Base-by-base conservation (phyloP, 2,888 invertebrate species). In the Eustalomyia histrio region DNA sequence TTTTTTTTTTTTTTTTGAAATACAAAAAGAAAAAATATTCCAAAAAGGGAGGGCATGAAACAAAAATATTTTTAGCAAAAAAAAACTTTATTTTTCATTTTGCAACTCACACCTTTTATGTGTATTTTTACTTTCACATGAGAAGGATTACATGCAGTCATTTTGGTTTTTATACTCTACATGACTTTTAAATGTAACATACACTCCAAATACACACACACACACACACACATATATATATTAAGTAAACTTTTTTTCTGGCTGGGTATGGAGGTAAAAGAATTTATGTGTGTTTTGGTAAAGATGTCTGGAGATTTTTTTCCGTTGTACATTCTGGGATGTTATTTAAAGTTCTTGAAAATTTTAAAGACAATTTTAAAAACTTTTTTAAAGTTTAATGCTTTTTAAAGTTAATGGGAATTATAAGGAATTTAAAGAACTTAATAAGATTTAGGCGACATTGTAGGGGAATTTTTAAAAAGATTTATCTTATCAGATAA, bases 171-270 rank as follows among this genome's bases (percentile, higher is more conserved):
- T 24, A 39, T 61, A 14, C 50, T 52, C 29, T 67, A 68, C 67
- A 75, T 75, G 60, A 75, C 60, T 75, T 75, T 75, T 68, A 52
- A 67, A 68, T 68, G 50, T 58, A 35, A 35, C 57, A 58, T 73
- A 55, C 50, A 35, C 57, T 50, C n/a, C n/a, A n/a, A 47, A 47
- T n/a, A 14, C n/a, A 47, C 14, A 47, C n/a, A 47, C 39, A 39
- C 10, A 14, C 39, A 39, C 39, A n/a, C n/a, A 47, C 43, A 47
- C 39, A n/a, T 6, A 47, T n/a, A 47, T 1, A 47, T 2, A n/a
- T 47, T n/a, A 10, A n/a, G n/a, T 6, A n/a, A 47, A 39, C 39
- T 39, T 39, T 14, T 1, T 39, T 39, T 14, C 6, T 39, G 39
- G 1, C 39, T 39, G 39, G 39, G 39, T 6, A n/a, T 14, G 43